Evolutionary conservation across 1,140 invertebrate species (phyloP).

Genomic region (Cydia fagiglandana): DNA sequence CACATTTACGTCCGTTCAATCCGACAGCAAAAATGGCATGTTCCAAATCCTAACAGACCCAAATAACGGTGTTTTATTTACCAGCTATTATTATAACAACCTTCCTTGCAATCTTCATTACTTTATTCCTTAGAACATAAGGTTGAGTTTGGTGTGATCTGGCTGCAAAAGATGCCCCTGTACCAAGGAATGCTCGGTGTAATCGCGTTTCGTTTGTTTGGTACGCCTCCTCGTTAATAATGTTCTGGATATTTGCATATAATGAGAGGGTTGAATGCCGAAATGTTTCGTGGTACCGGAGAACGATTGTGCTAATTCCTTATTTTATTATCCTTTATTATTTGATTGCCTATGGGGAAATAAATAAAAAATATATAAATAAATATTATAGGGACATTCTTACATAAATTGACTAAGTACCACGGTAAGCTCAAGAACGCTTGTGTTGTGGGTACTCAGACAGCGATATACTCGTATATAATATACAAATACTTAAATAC

Average conservation of each 20-base stretch:
- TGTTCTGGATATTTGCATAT: constrained; percentile 55
- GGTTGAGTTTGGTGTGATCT: not conserved
- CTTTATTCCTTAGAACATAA: not conserved
- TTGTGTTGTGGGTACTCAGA: too few relatives aligned
- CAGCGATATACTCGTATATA: too few relatives aligned
- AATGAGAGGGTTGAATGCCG: constrained; percentile 45
- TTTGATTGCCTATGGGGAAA: too few relatives aligned
- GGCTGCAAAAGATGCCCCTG: not conserved
- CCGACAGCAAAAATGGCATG: constrained; percentile 46
- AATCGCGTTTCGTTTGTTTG: constrained; percentile 45
- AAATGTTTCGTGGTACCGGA: constrained; percentile 37
- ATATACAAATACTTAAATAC: too few relatives aligned
- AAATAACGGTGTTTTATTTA: constrained; percentile 49
- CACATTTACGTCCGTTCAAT: constrained; percentile 29
- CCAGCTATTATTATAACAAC: constrained; percentile 50
- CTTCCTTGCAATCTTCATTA: not conserved
- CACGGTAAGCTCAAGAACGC: too few relatives aligned
- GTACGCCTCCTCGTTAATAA: constrained; percentile 55
- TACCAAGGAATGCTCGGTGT: constrained; percentile 39
- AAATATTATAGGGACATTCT: too few relatives aligned
- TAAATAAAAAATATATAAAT: too few relatives aligned
- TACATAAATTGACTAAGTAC: too few relatives aligned
- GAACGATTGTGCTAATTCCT: not conserved
- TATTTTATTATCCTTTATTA: constrained; percentile 10
- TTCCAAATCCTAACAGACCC: constrained; percentile 40